phyloP scores from a whole-genome alignment of 2,888 invertebrate genomes.

The Scaptomyza cyrtandrae region DNA sequence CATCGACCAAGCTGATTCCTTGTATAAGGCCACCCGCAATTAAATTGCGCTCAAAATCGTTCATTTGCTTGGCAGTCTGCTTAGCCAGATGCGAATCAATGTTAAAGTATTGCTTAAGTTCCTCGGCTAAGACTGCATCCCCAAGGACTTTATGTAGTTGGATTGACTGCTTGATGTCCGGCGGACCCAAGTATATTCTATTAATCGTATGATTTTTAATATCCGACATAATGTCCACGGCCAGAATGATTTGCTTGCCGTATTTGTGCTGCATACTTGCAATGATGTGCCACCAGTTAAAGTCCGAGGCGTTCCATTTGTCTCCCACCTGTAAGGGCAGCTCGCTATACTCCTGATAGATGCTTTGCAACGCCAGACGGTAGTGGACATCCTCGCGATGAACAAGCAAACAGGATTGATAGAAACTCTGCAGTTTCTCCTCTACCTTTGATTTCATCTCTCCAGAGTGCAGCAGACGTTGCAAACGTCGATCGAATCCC shows the following conservation, averaged over 20 bases:
- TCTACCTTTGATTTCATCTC: conserved; percentile 47
- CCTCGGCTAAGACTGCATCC: conserved; percentile 20
- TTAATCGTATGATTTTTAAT: conserved; percentile 62
- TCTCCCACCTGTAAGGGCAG: conserved; percentile 64
- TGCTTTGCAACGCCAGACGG: conserved; percentile 52
- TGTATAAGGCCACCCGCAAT: conserved; percentile 12
- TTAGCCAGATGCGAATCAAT: conserved; percentile 50
- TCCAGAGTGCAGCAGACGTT: conserved; percentile 42
- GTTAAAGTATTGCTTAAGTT: conserved; percentile 60
- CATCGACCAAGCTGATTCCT: conserved; percentile 34
- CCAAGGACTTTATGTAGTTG: background rate
- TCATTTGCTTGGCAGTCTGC: conserved; percentile 55
- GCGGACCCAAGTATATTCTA: conserved; percentile 70
- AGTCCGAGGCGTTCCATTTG: conserved; percentile 58
- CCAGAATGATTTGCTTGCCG: conserved; percentile 70
- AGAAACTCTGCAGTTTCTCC: conserved; percentile 73
- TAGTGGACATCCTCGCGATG: conserved; percentile 57
- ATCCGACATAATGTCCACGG: conserved; percentile 71
- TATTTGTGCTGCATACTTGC: conserved; percentile 75
- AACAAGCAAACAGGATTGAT: conserved; percentile 66
- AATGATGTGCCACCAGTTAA: conserved; percentile 76
- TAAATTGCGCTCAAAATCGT: conserved; percentile 58
- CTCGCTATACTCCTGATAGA: conserved; percentile 64
- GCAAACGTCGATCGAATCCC: conserved; percentile 67
- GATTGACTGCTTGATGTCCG: conserved; percentile 29